Conservation (phyloP, 2,888 invertebrate species). For the Dascillus cervinus region DNA sequence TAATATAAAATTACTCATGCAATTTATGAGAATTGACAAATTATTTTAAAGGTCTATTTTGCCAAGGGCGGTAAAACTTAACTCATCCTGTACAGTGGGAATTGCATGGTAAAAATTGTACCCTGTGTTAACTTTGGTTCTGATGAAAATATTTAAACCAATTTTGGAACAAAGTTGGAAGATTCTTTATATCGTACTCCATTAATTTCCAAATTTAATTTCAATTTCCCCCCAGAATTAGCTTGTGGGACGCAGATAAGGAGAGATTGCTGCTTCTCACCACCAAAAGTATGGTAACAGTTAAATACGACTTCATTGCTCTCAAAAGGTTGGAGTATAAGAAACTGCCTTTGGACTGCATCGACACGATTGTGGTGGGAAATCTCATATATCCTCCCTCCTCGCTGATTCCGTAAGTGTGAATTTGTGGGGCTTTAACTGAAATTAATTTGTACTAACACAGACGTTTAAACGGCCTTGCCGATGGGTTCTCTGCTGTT, state of each 20-base stretch:
- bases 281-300: conserved; percentile 61
- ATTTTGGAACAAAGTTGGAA: no score
- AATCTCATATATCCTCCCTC: conserved; percentile 74
- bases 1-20: no score
- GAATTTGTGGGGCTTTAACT: conserved; percentile 1
- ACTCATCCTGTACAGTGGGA: no score
- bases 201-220: no score
- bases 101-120: no score
- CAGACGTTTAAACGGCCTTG: conserved; percentile 64
- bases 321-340: conserved; percentile 64
- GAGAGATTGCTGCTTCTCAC: conserved; percentile 72
- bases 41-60: no score
- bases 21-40: no score
- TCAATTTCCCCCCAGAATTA: conserved; percentile 73
- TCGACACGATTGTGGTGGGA: conserved; percentile 68
- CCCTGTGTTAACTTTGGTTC: no score
- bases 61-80: no score
- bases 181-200: no score
- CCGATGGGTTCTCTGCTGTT: conserved; percentile 60
- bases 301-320: conserved; percentile 82
- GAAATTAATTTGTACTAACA: background rate
- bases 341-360: conserved; percentile 57
- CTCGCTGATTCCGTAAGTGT: conserved; percentile 77
- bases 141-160: no score
- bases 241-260: conserved; percentile 80